A percentile compares a stretch with the other conserved stretches of the same genome.
These are phyloP conservation scores for Torymus aiolomorphi DNA, from an alignment of 2,888 invertebrate genomes.

Conservation along the genomic window DNA sequence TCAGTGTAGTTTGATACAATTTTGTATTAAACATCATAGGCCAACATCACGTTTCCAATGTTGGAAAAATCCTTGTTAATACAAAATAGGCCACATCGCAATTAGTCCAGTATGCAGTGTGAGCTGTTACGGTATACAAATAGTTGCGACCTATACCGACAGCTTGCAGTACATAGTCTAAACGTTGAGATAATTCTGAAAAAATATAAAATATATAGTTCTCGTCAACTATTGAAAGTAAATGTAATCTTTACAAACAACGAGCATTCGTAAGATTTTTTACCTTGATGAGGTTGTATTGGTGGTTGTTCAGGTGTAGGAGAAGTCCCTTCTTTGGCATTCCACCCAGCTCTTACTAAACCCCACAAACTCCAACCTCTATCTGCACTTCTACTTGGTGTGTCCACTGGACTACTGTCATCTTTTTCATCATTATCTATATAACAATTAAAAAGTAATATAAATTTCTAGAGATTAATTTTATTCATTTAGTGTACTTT, in stretches of 20 bases:
- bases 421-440: constrained; percentile 65
- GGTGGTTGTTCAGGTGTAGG: constrained; percentile 72
- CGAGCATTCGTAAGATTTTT: constrained; percentile 1
- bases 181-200: constrained; percentile 78
- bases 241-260: not conserved
- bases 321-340: constrained; percentile 73
- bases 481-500: no score
- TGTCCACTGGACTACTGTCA: constrained; percentile 69
- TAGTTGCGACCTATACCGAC: constrained; percentile 79
- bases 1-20: constrained; percentile 46
- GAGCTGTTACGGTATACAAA: constrained; percentile 80
- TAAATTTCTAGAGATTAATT: not conserved
- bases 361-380: constrained; percentile 77
- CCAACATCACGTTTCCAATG: constrained; percentile 75
- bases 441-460: not conserved
- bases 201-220: constrained; percentile 27
- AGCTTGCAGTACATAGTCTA: constrained; percentile 80
- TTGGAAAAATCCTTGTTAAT: constrained; percentile 77
- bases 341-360: constrained; percentile 74
- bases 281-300: constrained; percentile 75
- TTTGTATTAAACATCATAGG: constrained; percentile 60
- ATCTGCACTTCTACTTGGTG: constrained; percentile 70
- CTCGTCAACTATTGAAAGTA: constrained; percentile 5
- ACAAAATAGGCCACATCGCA: constrained; percentile 81
- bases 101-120: constrained; percentile 82